A percentile compares a stretch with the other conserved stretches of the same genome.
These are phyloP conservation scores for Anthopleura sola DNA, from an alignment of 64 coral and sea anemone species.

Conservation along the genomic window DNA sequence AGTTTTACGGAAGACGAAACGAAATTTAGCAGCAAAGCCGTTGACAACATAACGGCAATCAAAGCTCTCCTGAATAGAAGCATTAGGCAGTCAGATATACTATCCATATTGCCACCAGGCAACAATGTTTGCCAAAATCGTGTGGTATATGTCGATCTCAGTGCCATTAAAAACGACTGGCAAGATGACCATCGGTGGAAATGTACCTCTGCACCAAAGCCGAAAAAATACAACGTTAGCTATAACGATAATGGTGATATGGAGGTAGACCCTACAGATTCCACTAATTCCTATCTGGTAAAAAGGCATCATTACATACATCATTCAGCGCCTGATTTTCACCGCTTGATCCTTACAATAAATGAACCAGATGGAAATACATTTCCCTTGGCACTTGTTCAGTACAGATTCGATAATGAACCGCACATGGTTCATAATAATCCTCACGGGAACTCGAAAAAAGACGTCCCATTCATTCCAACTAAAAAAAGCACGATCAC, in stretches of 20 bases:
- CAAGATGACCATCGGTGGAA: conserved; percentile 33
- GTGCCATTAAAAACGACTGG: not conserved
- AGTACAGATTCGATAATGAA: conserved; percentile 23
- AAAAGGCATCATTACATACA: not conserved
- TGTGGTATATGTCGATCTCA: not conserved
- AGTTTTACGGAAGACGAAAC: not conserved
- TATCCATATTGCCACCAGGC: not conserved
- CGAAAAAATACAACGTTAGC: not conserved
- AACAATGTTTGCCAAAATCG: not conserved
- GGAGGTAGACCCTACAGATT: not conserved
- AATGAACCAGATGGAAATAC: not conserved
- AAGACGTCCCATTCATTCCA: conserved; percentile 3
- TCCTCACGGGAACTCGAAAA: conserved; percentile 27
- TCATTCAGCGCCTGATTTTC: not conserved
- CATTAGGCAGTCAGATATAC: not conserved
- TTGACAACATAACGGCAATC: not conserved
- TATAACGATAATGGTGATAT: not conserved
- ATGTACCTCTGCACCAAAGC: not conserved
- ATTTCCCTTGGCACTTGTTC: conserved; percentile 9
- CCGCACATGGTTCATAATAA: not conserved
- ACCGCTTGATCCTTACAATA: not conserved
- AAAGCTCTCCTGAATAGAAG: not conserved
- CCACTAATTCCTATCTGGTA: not conserved
- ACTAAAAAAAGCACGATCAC: conserved; percentile 24
- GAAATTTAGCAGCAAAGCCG: not conserved